These are phyloP conservation scores for Ectemnius cavifrons DNA, from an alignment of 2,888 invertebrate genomes.

Conservation along the genomic window DNA sequence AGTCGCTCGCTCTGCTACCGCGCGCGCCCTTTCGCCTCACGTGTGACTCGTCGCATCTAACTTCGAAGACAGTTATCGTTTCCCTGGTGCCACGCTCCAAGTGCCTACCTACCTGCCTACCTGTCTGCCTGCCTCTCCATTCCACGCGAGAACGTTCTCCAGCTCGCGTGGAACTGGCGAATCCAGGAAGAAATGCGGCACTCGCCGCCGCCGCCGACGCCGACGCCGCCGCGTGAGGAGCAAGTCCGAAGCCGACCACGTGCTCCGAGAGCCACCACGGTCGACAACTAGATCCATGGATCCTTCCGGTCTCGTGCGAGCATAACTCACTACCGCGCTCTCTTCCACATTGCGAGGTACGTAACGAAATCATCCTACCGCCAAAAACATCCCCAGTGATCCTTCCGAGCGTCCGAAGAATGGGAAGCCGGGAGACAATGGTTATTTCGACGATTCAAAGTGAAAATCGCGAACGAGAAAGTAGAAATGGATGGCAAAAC, in stretches of 20 bases:
- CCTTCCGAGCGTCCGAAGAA: not conserved
- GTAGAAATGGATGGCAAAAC: constrained; percentile 24
- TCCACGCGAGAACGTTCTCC: too few relatives aligned
- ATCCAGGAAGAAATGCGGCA: too few relatives aligned
- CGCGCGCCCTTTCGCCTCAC: constrained; percentile 18
- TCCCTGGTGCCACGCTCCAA: not conserved
- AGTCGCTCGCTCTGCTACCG: constrained; percentile 10
- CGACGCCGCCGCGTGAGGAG: not conserved
- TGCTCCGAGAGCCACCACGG: not conserved
- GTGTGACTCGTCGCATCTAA: not conserved
- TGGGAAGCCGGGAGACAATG: constrained; percentile 4
- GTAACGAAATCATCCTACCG: constrained; percentile 2
- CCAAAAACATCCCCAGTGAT: not conserved
- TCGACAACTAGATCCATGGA: constrained; percentile 10
- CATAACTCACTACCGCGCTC: not conserved
- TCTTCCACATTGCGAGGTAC: constrained; percentile 20
- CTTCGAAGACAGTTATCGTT: not conserved
- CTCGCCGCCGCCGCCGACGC: too few relatives aligned
- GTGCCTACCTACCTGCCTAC: not conserved
- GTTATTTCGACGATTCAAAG: constrained; percentile 44
- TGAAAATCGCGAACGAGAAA: constrained; percentile 62
- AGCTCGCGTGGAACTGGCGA: too few relatives aligned
- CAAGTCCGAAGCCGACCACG: not conserved
- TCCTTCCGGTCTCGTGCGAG: not conserved
- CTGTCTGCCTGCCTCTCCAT: not conserved